Evolutionary conservation across 2,888 invertebrate genomes (phyloP).

Genomic region (Shargacucullia verbasci): DNA sequence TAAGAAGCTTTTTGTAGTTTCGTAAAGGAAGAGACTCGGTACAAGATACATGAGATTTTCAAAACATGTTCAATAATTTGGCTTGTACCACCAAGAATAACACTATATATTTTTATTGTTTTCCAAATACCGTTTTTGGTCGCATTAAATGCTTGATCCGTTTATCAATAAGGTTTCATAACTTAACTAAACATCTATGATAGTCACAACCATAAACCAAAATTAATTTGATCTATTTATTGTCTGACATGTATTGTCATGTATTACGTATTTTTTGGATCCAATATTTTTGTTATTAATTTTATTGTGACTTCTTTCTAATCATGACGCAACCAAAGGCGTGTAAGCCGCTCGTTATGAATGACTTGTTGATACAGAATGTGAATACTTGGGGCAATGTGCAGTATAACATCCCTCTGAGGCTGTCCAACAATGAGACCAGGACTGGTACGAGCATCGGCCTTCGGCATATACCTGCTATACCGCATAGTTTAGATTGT

Average conservation of each 20-base stretch:
- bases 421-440: slow-evolving; percentile 80
- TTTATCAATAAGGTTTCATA: too few species aligned
- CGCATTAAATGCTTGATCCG: too few species aligned
- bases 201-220: too few species aligned
- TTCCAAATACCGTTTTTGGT: too few species aligned
- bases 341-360: slow-evolving; percentile 66
- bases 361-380: slow-evolving; percentile 78
- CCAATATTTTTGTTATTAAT: slow-evolving; percentile 41
- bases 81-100: too few species aligned
- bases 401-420: slow-evolving; percentile 81
- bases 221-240: too few species aligned
- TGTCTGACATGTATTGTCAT: neutral
- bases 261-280: slow-evolving; percentile 6
- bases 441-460: slow-evolving; percentile 76
- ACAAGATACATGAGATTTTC: too few species aligned
- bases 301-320: slow-evolving; percentile 26
- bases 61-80: too few species aligned
- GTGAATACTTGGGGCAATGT: slow-evolving; percentile 86
- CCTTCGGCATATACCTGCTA: slow-evolving; percentile 78
- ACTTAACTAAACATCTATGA: too few species aligned
- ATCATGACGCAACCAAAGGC: slow-evolving; percentile 64
- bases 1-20: too few species aligned
- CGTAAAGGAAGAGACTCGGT: too few species aligned
- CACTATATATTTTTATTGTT: too few species aligned
- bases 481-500: slow-evolving; percentile 79